These are phyloP conservation scores for Anastrepha obliqua DNA, from an alignment of 1,140 invertebrate genomes.

Conservation along the genomic window DNA sequence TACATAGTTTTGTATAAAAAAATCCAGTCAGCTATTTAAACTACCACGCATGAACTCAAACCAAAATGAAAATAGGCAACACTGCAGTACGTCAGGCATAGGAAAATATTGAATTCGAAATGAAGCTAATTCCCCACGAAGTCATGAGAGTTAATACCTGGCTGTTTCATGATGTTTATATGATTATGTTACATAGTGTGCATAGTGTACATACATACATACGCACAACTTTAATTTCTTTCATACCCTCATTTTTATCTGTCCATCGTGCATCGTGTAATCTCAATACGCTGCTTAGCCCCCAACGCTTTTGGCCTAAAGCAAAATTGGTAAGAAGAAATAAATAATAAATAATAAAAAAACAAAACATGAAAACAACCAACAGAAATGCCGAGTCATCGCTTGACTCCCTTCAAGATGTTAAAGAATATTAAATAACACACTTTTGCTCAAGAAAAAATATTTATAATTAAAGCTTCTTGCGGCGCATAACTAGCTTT, in stretches of 20 bases:
- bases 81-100: no score
- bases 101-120: no score
- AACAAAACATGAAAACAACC: background rate
- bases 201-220: no score
- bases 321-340: slow-evolving; percentile 1
- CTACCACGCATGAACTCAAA: no score
- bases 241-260: background rate
- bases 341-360: background rate
- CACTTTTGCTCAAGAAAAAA: background rate
- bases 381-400: slow-evolving; percentile 1
- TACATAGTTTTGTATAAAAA: no score
- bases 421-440: background rate
- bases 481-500: slow-evolving; percentile 15
- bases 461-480: background rate
- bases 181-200: no score
- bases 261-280: background rate
- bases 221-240: no score
- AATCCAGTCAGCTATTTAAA: no score
- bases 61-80: no score
- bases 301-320: background rate
- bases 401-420: background rate
- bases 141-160: no score
- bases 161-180: no score
- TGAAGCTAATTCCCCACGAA: no score
- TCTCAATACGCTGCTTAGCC: background rate